Conservation (phyloP, 2,888 invertebrate genomes). For the Chrysodeixis includens region DNA sequence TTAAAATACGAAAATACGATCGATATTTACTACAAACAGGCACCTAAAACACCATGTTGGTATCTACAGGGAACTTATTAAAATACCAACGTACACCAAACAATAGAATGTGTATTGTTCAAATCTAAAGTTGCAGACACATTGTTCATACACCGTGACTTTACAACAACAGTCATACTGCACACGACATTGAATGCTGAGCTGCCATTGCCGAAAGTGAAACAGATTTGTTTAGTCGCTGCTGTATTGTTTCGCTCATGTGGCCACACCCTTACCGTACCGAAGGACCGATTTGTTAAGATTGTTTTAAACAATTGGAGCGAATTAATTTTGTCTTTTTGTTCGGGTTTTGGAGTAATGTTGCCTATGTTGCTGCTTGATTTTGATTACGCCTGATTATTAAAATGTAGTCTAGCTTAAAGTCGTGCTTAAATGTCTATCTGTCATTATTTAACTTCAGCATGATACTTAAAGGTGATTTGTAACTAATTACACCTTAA, state of each 20-base stretch:
- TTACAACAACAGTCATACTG: slow-evolving; percentile 29
- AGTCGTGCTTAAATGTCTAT: no score
- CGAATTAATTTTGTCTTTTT: neutral
- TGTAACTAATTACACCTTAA: neutral
- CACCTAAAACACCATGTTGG: no score
- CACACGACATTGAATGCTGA: slow-evolving; percentile 32
- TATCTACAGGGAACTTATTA: no score
- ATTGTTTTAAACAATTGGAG: neutral
- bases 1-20: no score
- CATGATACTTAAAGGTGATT: no score
- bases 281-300: slow-evolving; percentile 1
- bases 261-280: slow-evolving; percentile 5
- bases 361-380: no score
- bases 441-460: no score
- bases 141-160: slow-evolving; percentile 15
- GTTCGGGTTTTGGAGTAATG: no score
- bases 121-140: slow-evolving; percentile 16
- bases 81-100: neutral
- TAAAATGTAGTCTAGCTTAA: no score
- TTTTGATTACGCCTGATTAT: no score
- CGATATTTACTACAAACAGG: no score
- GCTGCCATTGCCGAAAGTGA: slow-evolving; percentile 26
- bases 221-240: slow-evolving; percentile 17
- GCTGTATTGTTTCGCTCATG: neutral
- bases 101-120: slow-evolving; percentile 13